Percentiles rank a stretch among this genome's conserved stretches.
Evolutionary conservation across 2,113 vertebrate species (phyloP).

Genomic region (Pitta sordida): DNA sequence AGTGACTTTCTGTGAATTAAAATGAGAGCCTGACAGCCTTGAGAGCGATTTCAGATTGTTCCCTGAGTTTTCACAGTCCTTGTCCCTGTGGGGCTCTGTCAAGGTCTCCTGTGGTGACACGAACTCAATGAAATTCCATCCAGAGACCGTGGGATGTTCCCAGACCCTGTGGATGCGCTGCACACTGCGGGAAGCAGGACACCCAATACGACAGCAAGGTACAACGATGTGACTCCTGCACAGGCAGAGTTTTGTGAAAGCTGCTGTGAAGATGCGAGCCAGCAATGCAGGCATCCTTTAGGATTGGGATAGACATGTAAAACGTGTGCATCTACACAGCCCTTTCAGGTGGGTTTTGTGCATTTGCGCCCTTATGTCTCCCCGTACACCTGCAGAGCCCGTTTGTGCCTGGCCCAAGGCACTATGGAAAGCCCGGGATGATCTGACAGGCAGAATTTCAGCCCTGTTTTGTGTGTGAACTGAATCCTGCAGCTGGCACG

Average conservation of each 20-base stretch:
- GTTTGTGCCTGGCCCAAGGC: fast-evolving
- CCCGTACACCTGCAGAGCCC: fast-evolving
- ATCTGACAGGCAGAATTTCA: background rate
- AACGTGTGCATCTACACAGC: fast-evolving
- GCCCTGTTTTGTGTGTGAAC: fast-evolving
- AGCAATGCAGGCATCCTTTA: background rate
- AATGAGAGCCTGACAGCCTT: background rate
- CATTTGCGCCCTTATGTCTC: background rate
- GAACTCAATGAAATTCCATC: background rate
- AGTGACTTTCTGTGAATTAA: background rate
- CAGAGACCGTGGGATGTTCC: background rate
- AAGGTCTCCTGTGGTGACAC: background rate
- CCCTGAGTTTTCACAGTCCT: background rate
- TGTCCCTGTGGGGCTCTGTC: background rate
- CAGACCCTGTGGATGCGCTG: background rate
- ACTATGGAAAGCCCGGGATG: fast-evolving
- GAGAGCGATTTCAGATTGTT: background rate
- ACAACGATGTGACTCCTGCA: background rate
- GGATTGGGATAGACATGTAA: background rate
- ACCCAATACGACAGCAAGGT: fast-evolving
- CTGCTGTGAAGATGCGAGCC: background rate
- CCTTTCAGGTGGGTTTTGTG: background rate
- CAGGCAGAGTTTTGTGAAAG: background rate
- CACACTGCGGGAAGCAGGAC: background rate
- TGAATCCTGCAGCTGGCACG: background rate